Conservation (phyloP, 2,113 vertebrate genomes). For the Ammodytes dubius region DNA sequence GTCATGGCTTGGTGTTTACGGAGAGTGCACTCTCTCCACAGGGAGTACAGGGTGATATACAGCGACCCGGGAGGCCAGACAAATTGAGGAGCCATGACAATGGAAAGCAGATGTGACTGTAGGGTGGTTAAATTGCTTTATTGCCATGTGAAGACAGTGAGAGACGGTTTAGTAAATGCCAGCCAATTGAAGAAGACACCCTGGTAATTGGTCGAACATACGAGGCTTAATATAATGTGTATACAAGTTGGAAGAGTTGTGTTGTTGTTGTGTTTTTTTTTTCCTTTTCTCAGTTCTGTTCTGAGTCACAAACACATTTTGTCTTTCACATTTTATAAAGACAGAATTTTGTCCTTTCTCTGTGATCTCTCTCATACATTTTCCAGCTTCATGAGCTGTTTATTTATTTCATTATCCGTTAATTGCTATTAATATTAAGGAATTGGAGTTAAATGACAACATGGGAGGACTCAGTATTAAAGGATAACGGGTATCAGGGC, state of each 20-base stretch:
- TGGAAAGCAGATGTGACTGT: slow-evolving; percentile 81
- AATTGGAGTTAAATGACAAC: slow-evolving; percentile 47
- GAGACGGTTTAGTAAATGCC: slow-evolving; percentile 36
- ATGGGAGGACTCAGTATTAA: slow-evolving; percentile 52
- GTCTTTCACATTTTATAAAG: not conserved
- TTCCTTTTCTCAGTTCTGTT: not conserved
- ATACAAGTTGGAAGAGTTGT: not conserved
- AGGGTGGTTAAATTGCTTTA: slow-evolving; percentile 63
- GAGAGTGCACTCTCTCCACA: slow-evolving; percentile 16
- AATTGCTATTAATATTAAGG: slow-evolving; percentile 51
- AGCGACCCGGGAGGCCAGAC: slow-evolving; percentile 64
- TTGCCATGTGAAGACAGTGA: slow-evolving; percentile 52
- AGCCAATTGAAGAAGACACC: slow-evolving; percentile 49
- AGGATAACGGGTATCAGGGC: slow-evolving; percentile 47
- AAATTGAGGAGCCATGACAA: slow-evolving; percentile 74
- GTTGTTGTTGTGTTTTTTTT: too few relatives aligned
- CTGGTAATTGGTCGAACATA: slow-evolving; percentile 36
- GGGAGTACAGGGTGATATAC: slow-evolving; percentile 62
- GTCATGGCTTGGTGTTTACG: slow-evolving; percentile 57
- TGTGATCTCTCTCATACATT: slow-evolving; percentile 1
- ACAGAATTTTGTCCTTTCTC: not conserved
- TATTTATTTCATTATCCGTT: slow-evolving; percentile 43
- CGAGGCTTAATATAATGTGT: not conserved
- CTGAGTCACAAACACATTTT: not conserved
- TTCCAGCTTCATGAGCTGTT: slow-evolving; percentile 1